Evolutionary conservation across 2,797 vertebrate genomes (phyloP), one percentile per base, ranked within the genome.

Genomic region (Argyrosomus regius): DNA sequence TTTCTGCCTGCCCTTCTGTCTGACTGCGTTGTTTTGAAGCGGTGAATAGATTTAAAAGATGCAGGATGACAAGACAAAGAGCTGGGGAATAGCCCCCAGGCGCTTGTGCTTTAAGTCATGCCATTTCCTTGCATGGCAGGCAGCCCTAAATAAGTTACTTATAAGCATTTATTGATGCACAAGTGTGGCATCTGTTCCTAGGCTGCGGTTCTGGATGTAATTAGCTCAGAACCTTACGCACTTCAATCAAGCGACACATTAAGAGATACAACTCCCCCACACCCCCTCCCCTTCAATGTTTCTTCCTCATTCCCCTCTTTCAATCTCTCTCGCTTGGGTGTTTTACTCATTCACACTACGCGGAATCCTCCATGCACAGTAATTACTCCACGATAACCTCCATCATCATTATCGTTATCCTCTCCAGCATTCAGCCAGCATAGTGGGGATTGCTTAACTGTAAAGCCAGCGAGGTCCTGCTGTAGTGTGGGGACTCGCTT

Each of bases 1-100:
- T 39, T 11, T 7, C 5, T 72, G 73, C 92, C 75, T 92, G 91
- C 91, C 91, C 92, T 91, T 91, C 91, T 95, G 93, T 95, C 94
- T 95, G 88, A 73, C 92, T 91, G 89, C 90, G 93, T 95, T 94
- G 94, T 94, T 95, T 91, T 93, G 93, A 95, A 92, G 91, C 89
- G 62, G 87, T 93, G 92, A 95, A 95, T 94, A 95, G 93, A 95
- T 95, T 94, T 93, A 90, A 93, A 94, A 96, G 94, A 96, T 96
- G 93, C 93, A 93, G 94, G 93, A 94, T 96, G 95, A 95, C 94
- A 95, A 95, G 95, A 95, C 94, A 96, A 96, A 96, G 95, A 95
- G 92, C 89, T 62, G 77, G 87, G 87, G 92, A 91, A 91, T 91
- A 86, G 92, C 93, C 96, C 87, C 81, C 54, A 83, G 95, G 93